phyloP scores from a whole-genome alignment of 2,113 vertebrate genomes.

The Trochalopteron elliotii region DNA sequence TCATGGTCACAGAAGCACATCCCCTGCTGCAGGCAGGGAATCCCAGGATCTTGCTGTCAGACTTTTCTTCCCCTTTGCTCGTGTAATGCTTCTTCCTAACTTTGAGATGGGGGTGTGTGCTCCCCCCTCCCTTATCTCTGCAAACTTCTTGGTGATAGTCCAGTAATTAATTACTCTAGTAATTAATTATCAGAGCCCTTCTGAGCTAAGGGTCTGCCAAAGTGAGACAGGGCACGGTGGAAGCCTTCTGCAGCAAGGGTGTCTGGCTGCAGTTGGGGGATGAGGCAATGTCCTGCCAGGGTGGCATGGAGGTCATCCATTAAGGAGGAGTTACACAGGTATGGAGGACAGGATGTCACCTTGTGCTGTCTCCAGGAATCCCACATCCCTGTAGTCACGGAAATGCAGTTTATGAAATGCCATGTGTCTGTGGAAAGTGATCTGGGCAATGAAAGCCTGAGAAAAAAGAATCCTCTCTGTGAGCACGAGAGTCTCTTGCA shows the following conservation, averaged over 20 bases:
- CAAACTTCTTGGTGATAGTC: not conserved
- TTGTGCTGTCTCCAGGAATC: not conserved
- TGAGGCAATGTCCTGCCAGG: not conserved
- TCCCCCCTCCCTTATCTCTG: not conserved
- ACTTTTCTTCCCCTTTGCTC: not conserved
- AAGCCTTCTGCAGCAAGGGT: not conserved
- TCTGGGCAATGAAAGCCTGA: not conserved
- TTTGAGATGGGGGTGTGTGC: not conserved
- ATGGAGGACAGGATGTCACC: not conserved
- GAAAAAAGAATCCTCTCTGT: not conserved
- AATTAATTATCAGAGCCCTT: not conserved
- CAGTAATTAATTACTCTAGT: not conserved
- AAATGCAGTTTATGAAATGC: not conserved
- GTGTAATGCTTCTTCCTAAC: not conserved
- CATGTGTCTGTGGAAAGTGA: not conserved
- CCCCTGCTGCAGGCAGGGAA: not conserved
- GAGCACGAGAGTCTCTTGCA: not conserved
- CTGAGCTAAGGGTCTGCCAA: not conserved
- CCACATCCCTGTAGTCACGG: not conserved
- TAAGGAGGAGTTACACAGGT: not conserved
- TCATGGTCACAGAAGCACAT: not conserved
- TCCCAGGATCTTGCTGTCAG: accelerated
- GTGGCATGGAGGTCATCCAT: not conserved
- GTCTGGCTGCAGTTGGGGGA: accelerated
- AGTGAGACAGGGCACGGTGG: accelerated